These are phyloP conservation scores for Lagenorhynchus albirostris DNA, from an alignment of 2,113 vertebrate species.

Conservation along the genomic window DNA sequence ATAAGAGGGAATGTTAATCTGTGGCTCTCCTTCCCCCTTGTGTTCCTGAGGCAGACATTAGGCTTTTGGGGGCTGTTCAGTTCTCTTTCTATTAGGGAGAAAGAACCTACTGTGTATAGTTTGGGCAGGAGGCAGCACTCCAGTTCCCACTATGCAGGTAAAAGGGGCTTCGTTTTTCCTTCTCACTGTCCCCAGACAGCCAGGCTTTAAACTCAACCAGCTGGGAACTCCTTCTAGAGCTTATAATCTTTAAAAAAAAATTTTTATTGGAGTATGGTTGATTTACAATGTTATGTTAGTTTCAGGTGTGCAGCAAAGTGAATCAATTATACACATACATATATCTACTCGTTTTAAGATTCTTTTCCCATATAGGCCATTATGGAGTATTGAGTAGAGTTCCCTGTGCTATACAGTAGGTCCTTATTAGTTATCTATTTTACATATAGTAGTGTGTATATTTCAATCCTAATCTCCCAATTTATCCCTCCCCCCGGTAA, in stretches of 20 bases:
- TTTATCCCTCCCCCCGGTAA: neutral
- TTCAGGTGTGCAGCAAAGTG: neutral
- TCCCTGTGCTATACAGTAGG: neutral
- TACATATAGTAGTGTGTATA: neutral
- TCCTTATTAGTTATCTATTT: neutral
- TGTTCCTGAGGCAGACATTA: neutral
- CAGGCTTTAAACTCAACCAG: neutral
- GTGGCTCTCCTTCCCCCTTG: neutral
- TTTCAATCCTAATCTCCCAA: neutral
- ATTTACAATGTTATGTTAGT: neutral
- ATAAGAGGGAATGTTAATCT: neutral
- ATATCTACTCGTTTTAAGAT: neutral
- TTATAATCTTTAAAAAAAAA: neutral
- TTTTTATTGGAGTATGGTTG: neutral
- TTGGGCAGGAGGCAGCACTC: neutral
- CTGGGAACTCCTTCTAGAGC: neutral
- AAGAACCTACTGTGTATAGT: neutral
- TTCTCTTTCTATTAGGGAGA: neutral
- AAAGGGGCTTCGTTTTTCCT: neutral
- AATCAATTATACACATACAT: neutral
- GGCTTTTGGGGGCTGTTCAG: neutral
- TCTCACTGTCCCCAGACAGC: neutral
- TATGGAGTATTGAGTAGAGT: neutral
- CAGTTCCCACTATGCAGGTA: neutral
- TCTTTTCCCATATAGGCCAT: neutral